phyloP scores from a whole-genome alignment of 1,140 invertebrate species.

The Drosophila navojoa region DNA sequence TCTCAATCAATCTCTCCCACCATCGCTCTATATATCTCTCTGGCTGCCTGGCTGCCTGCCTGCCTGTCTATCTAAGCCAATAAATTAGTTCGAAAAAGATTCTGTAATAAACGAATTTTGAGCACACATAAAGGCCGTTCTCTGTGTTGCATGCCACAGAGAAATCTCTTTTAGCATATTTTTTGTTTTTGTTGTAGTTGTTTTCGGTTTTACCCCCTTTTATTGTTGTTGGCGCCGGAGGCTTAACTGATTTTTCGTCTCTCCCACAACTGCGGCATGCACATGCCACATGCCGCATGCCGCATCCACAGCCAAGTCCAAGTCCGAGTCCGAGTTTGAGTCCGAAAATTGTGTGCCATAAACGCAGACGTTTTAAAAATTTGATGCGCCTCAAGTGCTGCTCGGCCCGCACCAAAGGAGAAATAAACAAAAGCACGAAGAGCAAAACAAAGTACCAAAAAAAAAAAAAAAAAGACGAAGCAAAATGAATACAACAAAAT shows the following conservation, averaged over 20 bases:
- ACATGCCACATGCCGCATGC: conserved; percentile 73
- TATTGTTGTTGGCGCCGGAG: conserved; percentile 51
- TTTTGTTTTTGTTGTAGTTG: neutral
- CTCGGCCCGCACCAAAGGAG: conserved; percentile 72
- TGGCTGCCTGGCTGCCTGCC: neutral
- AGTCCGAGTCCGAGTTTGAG: conserved; percentile 26
- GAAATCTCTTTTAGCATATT: conserved; percentile 42
- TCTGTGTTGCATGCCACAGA: conserved; percentile 50
- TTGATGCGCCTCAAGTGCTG: conserved; percentile 77
- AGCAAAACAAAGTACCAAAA: conserved; percentile 47
- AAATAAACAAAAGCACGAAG: conserved; percentile 82
- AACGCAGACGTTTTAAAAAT: conserved; percentile 81
- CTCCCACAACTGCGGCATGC: conserved; percentile 57
- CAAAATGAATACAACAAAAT: conserved; percentile 13
- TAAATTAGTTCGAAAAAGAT: conserved; percentile 77
- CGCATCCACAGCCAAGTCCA: conserved; percentile 32
- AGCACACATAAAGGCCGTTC: conserved; percentile 43
- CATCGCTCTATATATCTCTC: neutral
- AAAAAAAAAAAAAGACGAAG: conserved; percentile 13
- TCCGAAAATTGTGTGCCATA: conserved; percentile 79
- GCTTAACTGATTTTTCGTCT: conserved; percentile 79
- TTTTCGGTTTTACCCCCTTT: conserved; percentile 16
- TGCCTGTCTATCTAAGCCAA: conserved; percentile 46
- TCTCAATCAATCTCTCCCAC: neutral
- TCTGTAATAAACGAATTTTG: conserved; percentile 79